phyloP scores from a whole-genome alignment of 2,797 vertebrate genomes.

The Melanotaenia boesemani region DNA sequence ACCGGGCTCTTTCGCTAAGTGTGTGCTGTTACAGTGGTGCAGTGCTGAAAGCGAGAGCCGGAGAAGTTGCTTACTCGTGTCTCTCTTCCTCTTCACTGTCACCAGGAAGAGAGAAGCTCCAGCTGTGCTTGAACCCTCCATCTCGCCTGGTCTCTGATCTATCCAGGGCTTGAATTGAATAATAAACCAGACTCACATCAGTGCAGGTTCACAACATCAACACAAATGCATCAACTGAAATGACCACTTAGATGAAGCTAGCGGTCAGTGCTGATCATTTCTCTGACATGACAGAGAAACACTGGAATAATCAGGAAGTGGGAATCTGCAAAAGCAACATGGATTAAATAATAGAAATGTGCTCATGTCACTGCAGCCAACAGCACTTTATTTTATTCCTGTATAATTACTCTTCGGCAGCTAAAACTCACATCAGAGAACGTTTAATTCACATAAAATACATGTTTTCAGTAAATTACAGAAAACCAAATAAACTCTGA shows the following conservation, averaged over 20 bases:
- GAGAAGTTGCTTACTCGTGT: conserved; percentile 90
- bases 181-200: conserved; percentile 71
- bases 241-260: too few relatives aligned
- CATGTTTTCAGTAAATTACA: too few relatives aligned
- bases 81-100: conserved; percentile 90
- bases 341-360: too few relatives aligned
- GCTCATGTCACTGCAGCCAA: too few relatives aligned
- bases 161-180: conserved; percentile 90
- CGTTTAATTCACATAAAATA: too few relatives aligned
- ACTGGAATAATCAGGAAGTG: too few relatives aligned
- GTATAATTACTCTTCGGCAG: too few relatives aligned
- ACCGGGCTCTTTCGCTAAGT: too few relatives aligned
- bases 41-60: conserved; percentile 29
- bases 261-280: conserved; percentile 9
- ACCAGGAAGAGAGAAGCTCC: conserved; percentile 91
- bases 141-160: conserved; percentile 90
- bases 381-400: too few relatives aligned
- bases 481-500: too few relatives aligned
- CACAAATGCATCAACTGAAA: conserved; percentile 29
- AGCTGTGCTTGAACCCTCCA: conserved; percentile 94
- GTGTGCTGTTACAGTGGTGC: conserved; percentile 43
- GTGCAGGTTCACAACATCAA: conserved; percentile 29
- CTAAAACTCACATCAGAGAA: too few relatives aligned
- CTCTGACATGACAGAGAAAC: not conserved
- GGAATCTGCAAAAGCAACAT: too few relatives aligned